Conservation (phyloP, 2,113 vertebrate species). For the Mus musculus region DNA sequence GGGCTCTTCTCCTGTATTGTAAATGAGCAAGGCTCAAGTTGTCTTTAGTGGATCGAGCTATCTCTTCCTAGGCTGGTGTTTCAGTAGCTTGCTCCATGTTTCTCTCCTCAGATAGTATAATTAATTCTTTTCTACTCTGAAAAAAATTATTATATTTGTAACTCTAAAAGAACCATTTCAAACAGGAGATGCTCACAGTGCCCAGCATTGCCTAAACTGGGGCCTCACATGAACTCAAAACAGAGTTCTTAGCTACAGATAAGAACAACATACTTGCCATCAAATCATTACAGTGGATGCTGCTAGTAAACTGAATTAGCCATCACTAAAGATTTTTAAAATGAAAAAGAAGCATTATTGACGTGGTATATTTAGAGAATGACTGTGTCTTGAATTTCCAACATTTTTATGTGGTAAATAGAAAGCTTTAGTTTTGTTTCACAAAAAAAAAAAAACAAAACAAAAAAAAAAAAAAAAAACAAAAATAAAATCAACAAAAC, state of each 20-base stretch:
- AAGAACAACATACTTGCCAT: conserved; percentile 72
- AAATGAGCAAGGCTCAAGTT: not conserved
- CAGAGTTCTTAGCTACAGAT: conserved; percentile 55
- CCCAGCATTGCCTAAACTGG: conserved; percentile 72
- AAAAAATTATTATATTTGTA: conserved; percentile 79
- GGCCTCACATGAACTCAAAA: conserved; percentile 59
- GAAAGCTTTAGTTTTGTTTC: conserved; percentile 46
- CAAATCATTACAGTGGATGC: conserved; percentile 43
- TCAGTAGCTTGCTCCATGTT: conserved; percentile 63
- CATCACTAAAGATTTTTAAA: conserved; percentile 51
- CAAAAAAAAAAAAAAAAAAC: not conserved
- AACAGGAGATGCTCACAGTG: conserved; percentile 77
- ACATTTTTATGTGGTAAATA: conserved; percentile 45
- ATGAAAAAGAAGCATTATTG: conserved; percentile 38
- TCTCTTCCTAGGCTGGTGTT: conserved; percentile 54
- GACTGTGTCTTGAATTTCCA: conserved; percentile 3
- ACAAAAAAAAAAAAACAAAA: not conserved
- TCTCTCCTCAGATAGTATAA: conserved; percentile 70
- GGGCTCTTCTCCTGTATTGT: not conserved
- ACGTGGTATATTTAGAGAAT: not conserved
- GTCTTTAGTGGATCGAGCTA: not conserved
- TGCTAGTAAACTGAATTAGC: conserved; percentile 58
- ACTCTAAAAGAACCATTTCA: conserved; percentile 78
- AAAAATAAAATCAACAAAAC: too few species aligned
- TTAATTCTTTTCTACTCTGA: conserved; percentile 76